Base-by-base conservation (phyloP, 1,140 invertebrate species). In the Holotrichia oblita region DNA sequence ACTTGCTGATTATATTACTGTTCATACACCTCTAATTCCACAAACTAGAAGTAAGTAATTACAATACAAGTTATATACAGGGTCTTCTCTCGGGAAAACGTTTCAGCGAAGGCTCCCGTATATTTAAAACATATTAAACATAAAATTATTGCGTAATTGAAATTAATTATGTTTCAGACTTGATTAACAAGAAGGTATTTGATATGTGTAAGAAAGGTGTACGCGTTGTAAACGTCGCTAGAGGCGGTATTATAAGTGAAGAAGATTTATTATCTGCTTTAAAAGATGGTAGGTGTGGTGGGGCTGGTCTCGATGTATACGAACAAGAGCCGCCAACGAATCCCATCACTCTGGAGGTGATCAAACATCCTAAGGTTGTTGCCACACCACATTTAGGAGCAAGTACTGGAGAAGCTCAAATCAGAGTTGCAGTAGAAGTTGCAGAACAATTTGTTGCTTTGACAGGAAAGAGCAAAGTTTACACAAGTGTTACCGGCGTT, bases 341-440 rank as follows among this genome's bases (percentile, higher is more conserved):
- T 82, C 86, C 90, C 14, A 85, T 92, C 3, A 93, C 93, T 27
- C 88, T 93, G 76, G 89, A 94, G 81, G 89, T 96, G 0, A 93
- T 95, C 76, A 87, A 90, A 81, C 93, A 96, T 87, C 93, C 95
- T 0, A 92, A 94, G 84, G 95, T 99, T 10, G 91, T 99, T 44
- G 94, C 94, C 27, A 99, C 98, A 10, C 98, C 98, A 41, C 98
- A 99, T 91, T 89, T 99, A 69, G 96, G 97, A 69, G 98, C 98
- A 0, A 98, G 94, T 78, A 99, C 98, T 0, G 89, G 91, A n/a
- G 98, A 99, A 88, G 98, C 97, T 3, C 98, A 99, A 88, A 89
- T 92, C 40, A 89, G 96, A 40, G 98, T 99, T 0, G 98, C 97
- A 4, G 92, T 94, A 41, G 98, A 99, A 88, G 96, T 99, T 61